phyloP scores from a whole-genome alignment of 2,113 vertebrate genomes.

The Anarhynchus alexandrinus region DNA sequence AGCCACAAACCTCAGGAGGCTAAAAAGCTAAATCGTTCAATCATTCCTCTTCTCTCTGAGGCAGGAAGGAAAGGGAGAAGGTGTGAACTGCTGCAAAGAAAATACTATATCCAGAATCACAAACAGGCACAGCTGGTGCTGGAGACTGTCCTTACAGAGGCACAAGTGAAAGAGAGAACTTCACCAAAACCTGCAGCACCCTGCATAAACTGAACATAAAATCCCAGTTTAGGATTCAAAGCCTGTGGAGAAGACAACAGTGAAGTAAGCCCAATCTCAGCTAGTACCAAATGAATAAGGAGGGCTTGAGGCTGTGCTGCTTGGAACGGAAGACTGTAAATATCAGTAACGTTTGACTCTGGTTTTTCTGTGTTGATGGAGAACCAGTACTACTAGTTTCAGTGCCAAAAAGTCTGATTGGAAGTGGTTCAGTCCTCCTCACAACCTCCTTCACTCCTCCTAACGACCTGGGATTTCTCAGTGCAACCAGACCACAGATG shows the following conservation, averaged over 20 bases:
- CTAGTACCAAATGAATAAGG: not conserved
- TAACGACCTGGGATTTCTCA: not conserved
- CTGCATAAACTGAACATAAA: not conserved
- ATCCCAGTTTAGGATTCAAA: not conserved
- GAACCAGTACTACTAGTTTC: not conserved
- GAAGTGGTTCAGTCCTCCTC: not conserved
- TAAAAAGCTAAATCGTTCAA: not conserved
- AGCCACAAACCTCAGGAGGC: not conserved
- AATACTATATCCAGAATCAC: not conserved
- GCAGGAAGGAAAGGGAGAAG: not conserved
- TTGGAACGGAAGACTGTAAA: not conserved
- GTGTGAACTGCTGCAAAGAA: not conserved
- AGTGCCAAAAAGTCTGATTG: not conserved
- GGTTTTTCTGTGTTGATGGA: not conserved
- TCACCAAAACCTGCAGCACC: not conserved
- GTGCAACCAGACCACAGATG: not conserved
- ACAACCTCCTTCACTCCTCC: not conserved
- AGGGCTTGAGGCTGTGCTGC: not conserved
- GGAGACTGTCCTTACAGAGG: not conserved
- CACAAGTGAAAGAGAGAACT: not conserved
- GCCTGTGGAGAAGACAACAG: not conserved
- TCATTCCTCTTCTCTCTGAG: not conserved
- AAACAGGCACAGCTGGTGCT: not conserved
- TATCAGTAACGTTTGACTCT: not conserved
- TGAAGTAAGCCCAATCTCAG: not conserved